These are phyloP conservation scores for Pocillopora damicornis DNA, from an alignment of 64 coral and sea anemone species.

Conservation along the genomic window DNA sequence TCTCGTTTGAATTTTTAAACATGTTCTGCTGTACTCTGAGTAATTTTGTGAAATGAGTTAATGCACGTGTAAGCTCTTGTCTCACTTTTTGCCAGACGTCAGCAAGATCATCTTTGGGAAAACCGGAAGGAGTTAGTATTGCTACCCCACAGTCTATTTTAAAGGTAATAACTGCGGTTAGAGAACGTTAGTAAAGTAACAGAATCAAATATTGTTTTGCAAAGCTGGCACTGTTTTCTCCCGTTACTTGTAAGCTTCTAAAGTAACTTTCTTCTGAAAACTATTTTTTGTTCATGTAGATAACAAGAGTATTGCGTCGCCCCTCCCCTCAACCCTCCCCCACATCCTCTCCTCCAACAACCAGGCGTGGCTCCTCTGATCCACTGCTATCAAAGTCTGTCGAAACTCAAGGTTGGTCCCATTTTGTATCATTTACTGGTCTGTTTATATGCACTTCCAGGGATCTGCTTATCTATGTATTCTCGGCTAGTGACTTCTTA, in stretches of 20 bases:
- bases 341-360: slow-evolving; percentile 62
- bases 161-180: slow-evolving; percentile 40
- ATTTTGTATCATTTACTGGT: neutral
- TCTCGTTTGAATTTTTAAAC: neutral
- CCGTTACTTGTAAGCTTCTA: too few relatives aligned
- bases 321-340: slow-evolving; percentile 63
- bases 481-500: too few relatives aligned
- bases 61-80: neutral
- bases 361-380: slow-evolving; percentile 65
- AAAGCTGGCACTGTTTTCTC: neutral
- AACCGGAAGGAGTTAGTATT: slow-evolving; percentile 46
- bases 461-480: too few relatives aligned
- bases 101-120: slow-evolving; percentile 34
- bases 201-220: too few relatives aligned
- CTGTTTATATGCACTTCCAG: neutral
- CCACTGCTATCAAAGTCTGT: slow-evolving; percentile 13
- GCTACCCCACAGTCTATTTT: slow-evolving; percentile 93
- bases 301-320: slow-evolving; percentile 75
- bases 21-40: neutral
- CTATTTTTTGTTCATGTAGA: neutral
- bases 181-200: neutral
- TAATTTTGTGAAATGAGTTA: neutral
- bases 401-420: slow-evolving; percentile 16
- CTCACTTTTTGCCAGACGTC: slow-evolving; percentile 18
- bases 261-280: neutral